A percentile compares a stretch with the other conserved stretches of the same genome.
Evolutionary conservation across 2,797 vertebrate genomes (phyloP).

Genomic region (Molossus alvarezi): DNA sequence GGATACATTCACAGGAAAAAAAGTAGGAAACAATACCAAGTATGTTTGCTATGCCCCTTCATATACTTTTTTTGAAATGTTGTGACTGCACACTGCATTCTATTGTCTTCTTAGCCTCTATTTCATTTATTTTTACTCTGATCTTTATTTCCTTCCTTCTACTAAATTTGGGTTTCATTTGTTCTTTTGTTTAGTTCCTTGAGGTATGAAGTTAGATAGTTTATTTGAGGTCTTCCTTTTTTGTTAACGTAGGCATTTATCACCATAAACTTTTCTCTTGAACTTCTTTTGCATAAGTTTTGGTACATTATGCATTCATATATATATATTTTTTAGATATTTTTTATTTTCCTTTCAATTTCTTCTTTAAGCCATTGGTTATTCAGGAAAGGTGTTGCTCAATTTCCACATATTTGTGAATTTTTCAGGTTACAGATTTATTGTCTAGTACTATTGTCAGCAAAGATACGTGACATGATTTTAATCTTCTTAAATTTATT

Average conservation of each 20-base stretch:
- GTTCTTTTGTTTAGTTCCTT: not conserved
- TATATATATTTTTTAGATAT: not conserved
- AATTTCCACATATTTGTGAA: not conserved
- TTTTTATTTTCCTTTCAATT: not conserved
- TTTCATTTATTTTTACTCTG: not conserved
- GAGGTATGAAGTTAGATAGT: too few relatives aligned
- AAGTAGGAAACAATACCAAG: not conserved
- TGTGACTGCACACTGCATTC: not conserved
- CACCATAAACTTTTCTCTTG: too few relatives aligned
- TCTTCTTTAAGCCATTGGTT: not conserved
- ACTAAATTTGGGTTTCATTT: not conserved
- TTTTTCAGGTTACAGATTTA: not conserved
- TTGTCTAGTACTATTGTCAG: not conserved
- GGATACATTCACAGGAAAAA: not conserved
- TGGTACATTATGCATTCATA: not conserved
- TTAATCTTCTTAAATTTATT: not conserved
- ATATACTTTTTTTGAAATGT: not conserved
- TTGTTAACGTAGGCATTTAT: too few relatives aligned
- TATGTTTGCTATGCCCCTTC: not conserved
- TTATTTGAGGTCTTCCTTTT: too few relatives aligned
- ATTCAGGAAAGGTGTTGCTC: not conserved
- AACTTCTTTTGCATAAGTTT: not conserved
- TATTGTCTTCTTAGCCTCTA: not conserved
- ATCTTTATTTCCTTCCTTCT: not conserved
- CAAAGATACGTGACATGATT: not conserved